Percentiles rank a stretch among this genome's conserved stretches.
These are phyloP conservation scores for Alosa alosa DNA, from an alignment of 2,113 vertebrate genomes.

Conservation along the genomic window DNA sequence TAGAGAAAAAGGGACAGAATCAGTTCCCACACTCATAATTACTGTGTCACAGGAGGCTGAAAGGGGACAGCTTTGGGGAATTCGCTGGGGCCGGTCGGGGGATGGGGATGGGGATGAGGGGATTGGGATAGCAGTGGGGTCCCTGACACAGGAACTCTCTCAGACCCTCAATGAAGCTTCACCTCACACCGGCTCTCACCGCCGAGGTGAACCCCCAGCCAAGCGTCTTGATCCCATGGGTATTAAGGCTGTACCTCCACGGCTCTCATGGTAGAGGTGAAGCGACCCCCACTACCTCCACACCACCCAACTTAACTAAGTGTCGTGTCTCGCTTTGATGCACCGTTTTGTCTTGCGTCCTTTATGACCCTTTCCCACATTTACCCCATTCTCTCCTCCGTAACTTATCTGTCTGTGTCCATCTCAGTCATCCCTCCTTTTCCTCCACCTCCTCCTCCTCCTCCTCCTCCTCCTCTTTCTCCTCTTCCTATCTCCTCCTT, in stretches of 20 bases:
- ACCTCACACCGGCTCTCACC: slow-evolving; percentile 65
- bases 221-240: slow-evolving; percentile 45
- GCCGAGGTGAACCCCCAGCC: slow-evolving; percentile 61
- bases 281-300: too few relatives aligned
- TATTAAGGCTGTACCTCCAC: too few relatives aligned
- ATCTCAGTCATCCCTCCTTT: too few relatives aligned
- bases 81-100: slow-evolving; percentile 56
- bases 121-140: slow-evolving; percentile 55
- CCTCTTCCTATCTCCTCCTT: slow-evolving; percentile 57
- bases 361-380: too few relatives aligned
- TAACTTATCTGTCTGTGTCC: too few relatives aligned
- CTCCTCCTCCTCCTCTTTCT: slow-evolving; percentile 15
- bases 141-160: slow-evolving; percentile 71
- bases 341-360: too few relatives aligned
- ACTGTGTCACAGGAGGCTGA: slow-evolving; percentile 81
- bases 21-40: slow-evolving; percentile 83
- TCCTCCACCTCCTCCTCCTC: too few relatives aligned
- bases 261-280: too few relatives aligned
- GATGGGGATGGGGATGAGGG: slow-evolving; percentile 31
- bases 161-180: slow-evolving; percentile 59
- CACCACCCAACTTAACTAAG: too few relatives aligned
- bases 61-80: slow-evolving; percentile 74
- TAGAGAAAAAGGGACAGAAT: slow-evolving; percentile 72
- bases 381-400: too few relatives aligned
- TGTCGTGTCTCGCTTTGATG: too few relatives aligned